Evolutionary conservation across 2,113 vertebrate genomes (phyloP).

Genomic region (Eptesicus fuscus): DNA sequence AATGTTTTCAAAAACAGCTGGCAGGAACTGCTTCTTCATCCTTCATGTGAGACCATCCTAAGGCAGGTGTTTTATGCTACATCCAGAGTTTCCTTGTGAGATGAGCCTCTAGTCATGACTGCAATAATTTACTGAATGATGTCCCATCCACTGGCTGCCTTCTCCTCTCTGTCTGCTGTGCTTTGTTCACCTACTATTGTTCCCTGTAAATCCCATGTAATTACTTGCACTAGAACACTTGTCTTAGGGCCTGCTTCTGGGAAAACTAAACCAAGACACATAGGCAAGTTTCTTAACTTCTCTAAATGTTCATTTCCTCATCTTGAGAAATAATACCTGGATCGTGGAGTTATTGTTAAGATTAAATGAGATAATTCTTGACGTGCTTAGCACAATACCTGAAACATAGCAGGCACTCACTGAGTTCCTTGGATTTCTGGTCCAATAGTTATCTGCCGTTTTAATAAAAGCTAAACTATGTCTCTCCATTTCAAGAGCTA

Average conservation of each 20-base stretch:
- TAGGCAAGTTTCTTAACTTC: not conserved
- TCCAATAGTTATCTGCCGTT: not conserved
- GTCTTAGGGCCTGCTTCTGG: not conserved
- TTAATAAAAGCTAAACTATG: not conserved
- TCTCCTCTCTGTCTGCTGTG: not conserved
- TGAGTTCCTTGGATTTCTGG: conserved; percentile 2
- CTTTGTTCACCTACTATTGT: not conserved
- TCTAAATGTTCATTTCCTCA: not conserved
- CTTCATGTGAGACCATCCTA: not conserved
- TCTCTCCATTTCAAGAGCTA: conserved; percentile 5
- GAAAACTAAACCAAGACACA: not conserved
- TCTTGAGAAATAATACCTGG: not conserved
- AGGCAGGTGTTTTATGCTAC: not conserved
- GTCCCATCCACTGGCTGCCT: not conserved
- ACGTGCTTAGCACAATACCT: not conserved
- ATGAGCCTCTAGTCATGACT: not conserved
- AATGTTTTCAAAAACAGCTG: not conserved
- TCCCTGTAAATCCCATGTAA: not conserved
- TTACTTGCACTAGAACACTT: not conserved
- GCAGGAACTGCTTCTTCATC: not conserved
- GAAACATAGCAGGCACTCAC: not conserved
- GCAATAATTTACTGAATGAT: not conserved
- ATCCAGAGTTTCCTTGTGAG: not conserved
- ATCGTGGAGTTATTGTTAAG: not conserved
- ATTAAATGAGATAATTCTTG: conserved; percentile 26